A percentile compares a stretch with the other conserved stretches of the same genome.
These are phyloP conservation scores for Oncorhynchus gorbuscha DNA, from an alignment of 2,113 vertebrate species.

Conservation along the genomic window DNA sequence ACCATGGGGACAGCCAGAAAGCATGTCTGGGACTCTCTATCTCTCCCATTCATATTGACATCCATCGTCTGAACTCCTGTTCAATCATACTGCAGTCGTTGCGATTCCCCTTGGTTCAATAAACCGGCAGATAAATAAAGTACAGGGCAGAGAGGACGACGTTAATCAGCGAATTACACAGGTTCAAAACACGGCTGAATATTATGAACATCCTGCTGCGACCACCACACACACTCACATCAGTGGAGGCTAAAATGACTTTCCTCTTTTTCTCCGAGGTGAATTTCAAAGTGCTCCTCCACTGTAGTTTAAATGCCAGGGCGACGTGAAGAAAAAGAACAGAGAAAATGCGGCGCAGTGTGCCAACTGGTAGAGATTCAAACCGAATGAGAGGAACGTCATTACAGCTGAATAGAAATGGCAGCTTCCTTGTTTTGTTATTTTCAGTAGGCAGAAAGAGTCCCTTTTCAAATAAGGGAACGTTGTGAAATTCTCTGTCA, in stretches of 20 bases:
- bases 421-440: conserved; percentile 49
- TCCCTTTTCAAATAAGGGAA: conserved; percentile 50
- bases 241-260: conserved; percentile 36
- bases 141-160: conserved; percentile 44
- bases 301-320: conserved; percentile 62
- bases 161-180: conserved; percentile 60
- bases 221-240: conserved; percentile 19
- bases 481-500: conserved; percentile 65
- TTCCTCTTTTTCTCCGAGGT: conserved; percentile 34
- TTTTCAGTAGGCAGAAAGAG: not conserved
- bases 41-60: conserved; percentile 24
- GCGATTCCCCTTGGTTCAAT: conserved; percentile 50
- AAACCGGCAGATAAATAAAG: conserved; percentile 54
- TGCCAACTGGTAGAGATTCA: conserved; percentile 71
- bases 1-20: conserved; percentile 21
- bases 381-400: conserved; percentile 63
- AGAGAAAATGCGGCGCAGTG: conserved; percentile 24
- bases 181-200: conserved; percentile 46
- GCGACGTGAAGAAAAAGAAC: conserved; percentile 49
- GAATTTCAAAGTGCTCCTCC: conserved; percentile 62
- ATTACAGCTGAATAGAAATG: conserved; percentile 60
- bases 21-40: conserved; percentile 27
- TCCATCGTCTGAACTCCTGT: conserved; percentile 27
- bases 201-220: conserved; percentile 29
- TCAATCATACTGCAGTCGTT: conserved; percentile 37